Evolutionary conservation across 2,113 vertebrate species (phyloP), one percentile per base, ranked within the genome.

Genomic region (Pseudorhombus dupliciocellatus): DNA sequence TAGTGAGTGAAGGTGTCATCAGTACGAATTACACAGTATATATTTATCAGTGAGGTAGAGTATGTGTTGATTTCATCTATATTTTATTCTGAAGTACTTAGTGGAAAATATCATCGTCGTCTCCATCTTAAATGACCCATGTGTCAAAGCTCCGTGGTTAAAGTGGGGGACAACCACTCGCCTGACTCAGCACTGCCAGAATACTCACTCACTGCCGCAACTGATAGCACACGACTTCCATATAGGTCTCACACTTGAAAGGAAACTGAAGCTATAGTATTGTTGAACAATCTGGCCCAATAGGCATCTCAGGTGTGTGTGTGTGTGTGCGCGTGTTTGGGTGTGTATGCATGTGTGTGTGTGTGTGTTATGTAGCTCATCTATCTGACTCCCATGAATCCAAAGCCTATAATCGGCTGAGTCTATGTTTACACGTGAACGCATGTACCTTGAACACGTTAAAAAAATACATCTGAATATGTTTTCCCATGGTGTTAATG

Each of bases 351-450:
- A 40, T 10, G 25, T 24, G 53, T 1, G 40, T 25, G 42, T 21
- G 56, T 44, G 58, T 40, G 37, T 54, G 66, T 52, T 22, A 70
- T 59, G 56, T n/a, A 34, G 16, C 18, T 5, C 18, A 46, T 46
- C 15, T 46, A 46, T 46, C 26, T n/a, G 67, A 85, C 67, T 67
- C 74, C 77, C 83, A 80, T 83, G 66, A 84, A 86, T 87, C 81
- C 84, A 85, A 84, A 86, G 85, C 83, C 86, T 85, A 56, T 66
- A 40, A 83, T 53, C 26, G 81, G 81, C 85, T 84, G 77, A 84
- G 86, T 87, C 84, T 76, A 85, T 91, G 89, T 92, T 91, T 92
- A 91, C 91, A 90, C 53, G 26, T 79, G 68, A 81, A 76, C 12
- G 70, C 87, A 86, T 84, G 83, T 80, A 86, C 68, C 48, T 84